Evolutionary conservation across 2,113 vertebrate species (phyloP), one percentile per base, ranked within the genome.

Genomic region (Noturus placidus): DNA sequence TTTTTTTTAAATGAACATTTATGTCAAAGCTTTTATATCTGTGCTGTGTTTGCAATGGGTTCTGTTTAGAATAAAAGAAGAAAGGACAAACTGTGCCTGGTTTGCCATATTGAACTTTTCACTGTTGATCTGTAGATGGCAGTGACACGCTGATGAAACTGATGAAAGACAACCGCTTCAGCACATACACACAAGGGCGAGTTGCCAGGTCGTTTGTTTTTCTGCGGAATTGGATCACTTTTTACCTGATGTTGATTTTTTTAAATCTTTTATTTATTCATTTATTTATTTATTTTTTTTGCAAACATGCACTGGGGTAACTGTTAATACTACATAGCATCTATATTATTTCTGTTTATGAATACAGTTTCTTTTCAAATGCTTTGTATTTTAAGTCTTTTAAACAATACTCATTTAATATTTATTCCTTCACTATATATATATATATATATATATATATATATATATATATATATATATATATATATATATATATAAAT

Each of bases 81-180:
- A 79, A 79, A 79, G 33, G 30, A 33, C 17, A 67, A 50, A 38
- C 20, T 69, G 56, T 46, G 30, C 19, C 69, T 19, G 69, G 27
- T 33, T 77, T 46, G 14, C 30, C 56, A 56, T 81, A 91, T 87
- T 92, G 93, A 94, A 94, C 91, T 95, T 95, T 93, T 59, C 92
- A 61, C 67, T 74, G 77, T 82, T 92, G 91, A 93, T 94, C 95
- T 95, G 94, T 94, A 95, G 95, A 95, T 95, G 95, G 95, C 95
- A 95, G 95, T 95, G 93, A 94, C 92, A 92, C 92, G 91, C 91
- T 93, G 42, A 46, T 46, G 42, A 46, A 89, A 91, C 86, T 89
- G 91, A 92, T 87, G 90, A 92, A 91, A 88, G 88, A 87, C 84
- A 80, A 1, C 5, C 2, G 13, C 91, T 91, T 56, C 77, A 72